Conservation (phyloP, 2,797 vertebrate genomes). For the Clarias laeviceps region DNA sequence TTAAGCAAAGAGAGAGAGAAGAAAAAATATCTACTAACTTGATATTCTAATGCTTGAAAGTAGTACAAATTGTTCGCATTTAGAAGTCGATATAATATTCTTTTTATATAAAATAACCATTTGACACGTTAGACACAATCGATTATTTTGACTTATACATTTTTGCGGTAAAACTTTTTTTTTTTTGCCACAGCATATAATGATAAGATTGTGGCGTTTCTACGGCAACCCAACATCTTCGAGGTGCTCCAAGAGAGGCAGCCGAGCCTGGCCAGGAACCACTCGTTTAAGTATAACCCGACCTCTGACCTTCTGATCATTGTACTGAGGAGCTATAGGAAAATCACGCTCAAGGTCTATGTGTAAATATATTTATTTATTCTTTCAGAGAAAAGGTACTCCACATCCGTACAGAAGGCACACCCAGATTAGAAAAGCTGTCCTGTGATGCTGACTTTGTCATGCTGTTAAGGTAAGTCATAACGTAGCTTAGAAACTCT, state of each 20-base stretch:
- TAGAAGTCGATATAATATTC: not conserved
- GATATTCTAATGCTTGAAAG: not conserved
- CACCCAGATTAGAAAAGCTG: conserved; percentile 83
- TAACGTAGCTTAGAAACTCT: not conserved
- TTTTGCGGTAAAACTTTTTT: not conserved
- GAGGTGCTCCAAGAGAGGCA: conserved; percentile 63
- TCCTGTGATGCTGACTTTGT: conserved; percentile 89
- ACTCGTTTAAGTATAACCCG: conserved; percentile 56
- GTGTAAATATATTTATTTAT: conserved; percentile 26
- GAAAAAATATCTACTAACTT: too few species aligned
- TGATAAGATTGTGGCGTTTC: conserved; percentile 64
- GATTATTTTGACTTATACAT: not conserved
- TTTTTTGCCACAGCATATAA: conserved; percentile 56
- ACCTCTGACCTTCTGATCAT: not conserved
- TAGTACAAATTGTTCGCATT: not conserved
- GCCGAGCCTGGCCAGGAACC: conserved; percentile 58
- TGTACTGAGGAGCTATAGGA: not conserved
- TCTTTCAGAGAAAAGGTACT: conserved; percentile 86
- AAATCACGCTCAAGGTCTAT: not conserved
- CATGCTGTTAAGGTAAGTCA: conserved; percentile 81
- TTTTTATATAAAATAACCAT: not conserved
- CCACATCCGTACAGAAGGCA: conserved; percentile 87
- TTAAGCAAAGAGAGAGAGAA: too few species aligned
- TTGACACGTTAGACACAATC: not conserved
- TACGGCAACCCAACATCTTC: conserved; percentile 64